Base-by-base conservation (phyloP, 1,140 invertebrate genomes). In the Pachypsylla venusta region DNA sequence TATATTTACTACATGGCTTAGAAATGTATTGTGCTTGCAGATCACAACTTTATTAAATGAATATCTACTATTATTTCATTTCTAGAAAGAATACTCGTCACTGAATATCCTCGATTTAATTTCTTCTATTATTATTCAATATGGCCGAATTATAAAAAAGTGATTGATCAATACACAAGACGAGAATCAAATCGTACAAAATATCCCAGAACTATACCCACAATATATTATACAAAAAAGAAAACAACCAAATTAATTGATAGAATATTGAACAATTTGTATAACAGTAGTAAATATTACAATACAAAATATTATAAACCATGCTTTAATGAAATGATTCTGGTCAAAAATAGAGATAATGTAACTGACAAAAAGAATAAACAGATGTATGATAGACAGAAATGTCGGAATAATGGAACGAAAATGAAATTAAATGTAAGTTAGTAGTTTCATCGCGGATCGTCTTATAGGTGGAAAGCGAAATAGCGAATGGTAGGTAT, bases 181-280 rank as follows among this genome's bases (percentile, higher is more conserved):
- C 42, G 16, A 22, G 22, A 5, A 3, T 4, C n/a, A 10, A 48
- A 48, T n/a, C 7, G 7, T n/a, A 48, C 42, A n/a, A 48, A 48
- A 22, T 48, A 48, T 19, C 42, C 42, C 7, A n/a, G 16, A 19
- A 48, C 42, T 10, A 48, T 48, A 22, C 4, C 7, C 4, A 48
- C 42, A n/a, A 48, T 48, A 4, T 48, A 48, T 19, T 10, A 19
- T 19, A 48, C 42, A 7, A 48, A 48, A 22, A 48, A 19, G 22
- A 48, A n/a, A 3, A 48, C 42, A 4, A 48, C 42, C 22, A n/a
- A 5, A 7, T 22, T 48, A 4, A 48, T 48, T 22, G 42, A 48
- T 48, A n/a, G 42, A n/a, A 48, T 48, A n/a, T 22, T 48, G 42
- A 10, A 48, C 42, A 48, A 48, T n/a, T n/a, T 48, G 4, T 48